These are phyloP conservation scores for Urocyon cinereoargenteus DNA, from an alignment of 2,797 vertebrate species.

Conservation along the genomic window DNA sequence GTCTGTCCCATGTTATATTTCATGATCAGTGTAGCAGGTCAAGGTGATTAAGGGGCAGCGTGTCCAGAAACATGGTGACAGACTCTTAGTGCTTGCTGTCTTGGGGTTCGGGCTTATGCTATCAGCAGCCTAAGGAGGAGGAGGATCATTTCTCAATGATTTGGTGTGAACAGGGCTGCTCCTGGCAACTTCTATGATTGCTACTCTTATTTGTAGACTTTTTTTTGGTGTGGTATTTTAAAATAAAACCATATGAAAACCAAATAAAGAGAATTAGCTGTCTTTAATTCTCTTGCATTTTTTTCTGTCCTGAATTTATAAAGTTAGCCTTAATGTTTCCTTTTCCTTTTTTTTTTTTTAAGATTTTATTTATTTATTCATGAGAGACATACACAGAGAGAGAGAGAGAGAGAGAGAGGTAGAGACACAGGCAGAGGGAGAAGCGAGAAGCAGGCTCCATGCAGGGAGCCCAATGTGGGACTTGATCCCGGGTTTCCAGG, in stretches of 20 bases:
- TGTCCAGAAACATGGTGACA: not conserved
- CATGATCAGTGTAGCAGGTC: not conserved
- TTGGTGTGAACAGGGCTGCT: not conserved
- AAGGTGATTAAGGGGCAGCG: not conserved
- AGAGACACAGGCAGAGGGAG: too few relatives aligned
- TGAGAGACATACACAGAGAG: too few relatives aligned
- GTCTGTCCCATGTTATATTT: conserved; percentile 16
- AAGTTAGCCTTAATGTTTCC: conserved; percentile 22
- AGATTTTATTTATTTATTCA: too few relatives aligned
- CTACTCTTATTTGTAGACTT: not conserved
- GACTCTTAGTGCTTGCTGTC: not conserved
- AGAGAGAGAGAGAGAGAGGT: too few relatives aligned
- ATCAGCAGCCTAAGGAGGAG: not conserved
- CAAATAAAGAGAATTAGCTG: conserved; percentile 27
- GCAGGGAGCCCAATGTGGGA: too few relatives aligned
- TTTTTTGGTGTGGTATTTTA: not conserved
- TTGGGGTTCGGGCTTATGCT: not conserved
- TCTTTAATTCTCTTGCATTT: conserved; percentile 34
- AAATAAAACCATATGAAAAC: not conserved
- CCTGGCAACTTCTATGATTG: not conserved
- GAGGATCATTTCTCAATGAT: not conserved
- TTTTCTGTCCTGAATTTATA: not conserved
- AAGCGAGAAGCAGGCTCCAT: too few relatives aligned
- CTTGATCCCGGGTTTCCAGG: too few relatives aligned
- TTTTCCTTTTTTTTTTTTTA: not conserved